These are phyloP conservation scores for Isaurus tuberculatus DNA, from an alignment of 92 coral and sea anemone genomes.

Conservation along the genomic window DNA sequence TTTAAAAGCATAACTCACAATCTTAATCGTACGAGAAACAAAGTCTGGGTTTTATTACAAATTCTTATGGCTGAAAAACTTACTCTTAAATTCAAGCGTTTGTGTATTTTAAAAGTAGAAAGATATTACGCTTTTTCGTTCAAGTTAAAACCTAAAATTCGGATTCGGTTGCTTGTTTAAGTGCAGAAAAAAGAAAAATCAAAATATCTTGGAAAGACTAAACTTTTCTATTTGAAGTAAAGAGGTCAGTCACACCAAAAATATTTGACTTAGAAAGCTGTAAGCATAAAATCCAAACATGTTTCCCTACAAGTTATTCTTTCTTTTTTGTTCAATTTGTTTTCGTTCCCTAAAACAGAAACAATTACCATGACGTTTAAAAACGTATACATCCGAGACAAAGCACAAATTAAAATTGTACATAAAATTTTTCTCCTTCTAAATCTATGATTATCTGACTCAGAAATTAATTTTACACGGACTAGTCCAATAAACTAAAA, in stretches of 20 bases:
- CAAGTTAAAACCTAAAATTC: too few species aligned
- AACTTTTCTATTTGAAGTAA: not conserved
- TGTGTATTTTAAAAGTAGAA: not conserved
- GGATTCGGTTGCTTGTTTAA: too few species aligned
- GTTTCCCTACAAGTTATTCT: conserved; percentile 17
- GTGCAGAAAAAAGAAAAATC: not conserved
- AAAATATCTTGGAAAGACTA: not conserved
- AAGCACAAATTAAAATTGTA: conserved; percentile 46
- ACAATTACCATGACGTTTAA: conserved; percentile 36
- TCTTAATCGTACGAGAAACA: conserved; percentile 25
- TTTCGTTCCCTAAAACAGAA: conserved; percentile 80
- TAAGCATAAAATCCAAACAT: conserved; percentile 39
- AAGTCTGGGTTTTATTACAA: conserved; percentile 38
- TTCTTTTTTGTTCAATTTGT: not conserved
- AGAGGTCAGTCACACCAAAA: not conserved
- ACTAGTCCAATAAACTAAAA: not conserved
- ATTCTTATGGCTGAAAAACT: not conserved
- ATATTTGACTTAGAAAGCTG: not conserved
- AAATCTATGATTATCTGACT: not conserved
- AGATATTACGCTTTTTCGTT: too few species aligned
- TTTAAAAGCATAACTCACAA: not conserved
- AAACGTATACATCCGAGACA: conserved; percentile 9
- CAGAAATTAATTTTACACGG: not conserved
- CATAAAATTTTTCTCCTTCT: conserved; percentile 19
- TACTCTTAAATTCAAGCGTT: not conserved